Base-by-base conservation (phyloP, 2,888 invertebrate species). In the Netelia inedita region DNA sequence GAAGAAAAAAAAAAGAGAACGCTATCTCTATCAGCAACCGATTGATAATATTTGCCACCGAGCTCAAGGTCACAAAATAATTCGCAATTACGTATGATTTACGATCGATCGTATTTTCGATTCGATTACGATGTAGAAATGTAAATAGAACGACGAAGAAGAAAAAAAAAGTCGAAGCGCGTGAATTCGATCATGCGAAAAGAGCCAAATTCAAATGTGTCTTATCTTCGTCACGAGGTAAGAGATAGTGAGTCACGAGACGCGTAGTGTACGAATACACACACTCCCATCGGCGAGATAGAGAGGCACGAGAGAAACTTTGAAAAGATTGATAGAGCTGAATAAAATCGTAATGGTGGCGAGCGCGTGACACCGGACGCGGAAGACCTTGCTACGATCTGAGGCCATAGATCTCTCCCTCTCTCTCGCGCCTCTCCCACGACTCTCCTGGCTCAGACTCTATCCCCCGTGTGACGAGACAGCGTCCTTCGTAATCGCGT, bases 401-500 rank as follows among this genome's bases (percentile, higher is more conserved):
- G 28, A 61, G 73, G 46, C 59, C 73, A 73, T 61, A 46, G 41
- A 71, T 73, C 23, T 59, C 16, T 28, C 61, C n/a, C 6, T 35
- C 2, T 3, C 14, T 21, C 43, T 10, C 28, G 3, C 28, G 28
- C 28, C 28, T 28, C 5, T 28, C 28, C 28, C 5, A 28, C 28
- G 16, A 71, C 5, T 28, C 16, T 28, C 19, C 41, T n/a, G 41
- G 21, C 28, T n/a, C 69, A 71, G 35, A 71, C 69, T 75, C 65
- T n/a, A n/a, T 35, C 74, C 23, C 65, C 21, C 28, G 9, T 41
- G 55, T 10, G 61, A 41, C n/a, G 10, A 75, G 35, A 63, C 23
- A 73, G 46, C 19, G 14, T 14, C 53, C 78, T 66, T 61, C 66
- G 63, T 76, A 71, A 82, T 82, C 82, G 3, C 72, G 10, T 65